Evolutionary conservation across 2,113 vertebrate species (phyloP).

Genomic region (Ictalurus punctatus): DNA sequence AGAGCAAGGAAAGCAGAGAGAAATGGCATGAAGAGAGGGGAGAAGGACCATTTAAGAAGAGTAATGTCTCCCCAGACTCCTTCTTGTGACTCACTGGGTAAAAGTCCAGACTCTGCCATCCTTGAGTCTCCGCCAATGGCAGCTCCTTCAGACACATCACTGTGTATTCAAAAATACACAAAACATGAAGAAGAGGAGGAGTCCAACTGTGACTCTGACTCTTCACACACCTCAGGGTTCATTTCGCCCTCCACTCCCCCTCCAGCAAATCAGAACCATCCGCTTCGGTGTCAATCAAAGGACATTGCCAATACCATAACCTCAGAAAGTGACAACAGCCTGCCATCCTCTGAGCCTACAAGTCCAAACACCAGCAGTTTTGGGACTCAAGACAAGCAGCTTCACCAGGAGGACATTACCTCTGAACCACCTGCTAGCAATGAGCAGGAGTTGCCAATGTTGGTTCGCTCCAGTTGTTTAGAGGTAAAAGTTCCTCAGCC

Average conservation of each 20-base stretch:
- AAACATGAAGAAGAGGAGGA: slow-evolving; percentile 35
- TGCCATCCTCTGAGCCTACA: slow-evolving; percentile 30
- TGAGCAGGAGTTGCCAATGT: slow-evolving; percentile 11
- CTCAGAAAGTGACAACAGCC: slow-evolving; percentile 14
- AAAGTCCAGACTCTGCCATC: slow-evolving; percentile 11
- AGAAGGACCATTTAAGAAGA: slow-evolving; percentile 30
- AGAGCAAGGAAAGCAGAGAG: slow-evolving; percentile 53
- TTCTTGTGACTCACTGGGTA: slow-evolving; percentile 17
- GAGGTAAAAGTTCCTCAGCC: slow-evolving; percentile 60
- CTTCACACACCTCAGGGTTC: slow-evolving; percentile 51
- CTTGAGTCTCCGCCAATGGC: neutral
- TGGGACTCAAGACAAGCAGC: slow-evolving; percentile 36
- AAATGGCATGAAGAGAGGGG: slow-evolving; percentile 31
- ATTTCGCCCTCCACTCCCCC: slow-evolving; percentile 4
- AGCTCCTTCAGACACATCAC: slow-evolving; percentile 19
- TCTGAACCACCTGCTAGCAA: slow-evolving; percentile 66
- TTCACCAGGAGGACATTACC: slow-evolving; percentile 53
- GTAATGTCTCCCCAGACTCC: slow-evolving; percentile 42
- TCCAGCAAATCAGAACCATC: slow-evolving; percentile 36
- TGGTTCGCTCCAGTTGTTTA: slow-evolving; percentile 63
- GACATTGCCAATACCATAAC: slow-evolving; percentile 44
- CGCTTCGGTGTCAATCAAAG: slow-evolving; percentile 43
- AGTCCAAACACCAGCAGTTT: slow-evolving; percentile 38
- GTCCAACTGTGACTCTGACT: slow-evolving; percentile 15
- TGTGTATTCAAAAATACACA: slow-evolving; percentile 13